Percentiles rank a stretch among this genome's conserved stretches.
These are phyloP conservation scores for Acridotheres tristis DNA, from an alignment of 2,797 vertebrate species.

Conservation along the genomic window DNA sequence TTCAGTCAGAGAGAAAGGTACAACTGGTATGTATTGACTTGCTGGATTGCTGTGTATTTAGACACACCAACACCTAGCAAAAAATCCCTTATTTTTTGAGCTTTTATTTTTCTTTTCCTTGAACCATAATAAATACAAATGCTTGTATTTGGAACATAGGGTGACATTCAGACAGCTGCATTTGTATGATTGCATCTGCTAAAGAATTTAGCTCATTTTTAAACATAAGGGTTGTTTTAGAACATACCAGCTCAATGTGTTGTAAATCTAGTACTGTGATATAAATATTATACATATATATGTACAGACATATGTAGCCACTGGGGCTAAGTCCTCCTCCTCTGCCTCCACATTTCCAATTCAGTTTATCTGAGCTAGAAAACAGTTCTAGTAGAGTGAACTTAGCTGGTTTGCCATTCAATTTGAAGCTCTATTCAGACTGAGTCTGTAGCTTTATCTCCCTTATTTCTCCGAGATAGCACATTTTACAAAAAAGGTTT, in stretches of 20 bases:
- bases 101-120: not conserved
- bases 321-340: not conserved
- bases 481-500: not conserved
- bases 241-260: not conserved
- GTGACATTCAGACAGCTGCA: not conserved
- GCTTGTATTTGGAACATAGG: not conserved
- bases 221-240: not conserved
- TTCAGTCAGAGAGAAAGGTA: not conserved
- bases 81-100: not conserved
- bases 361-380: not conserved
- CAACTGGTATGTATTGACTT: not conserved
- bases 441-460: not conserved
- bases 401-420: not conserved
- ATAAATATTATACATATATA: not conserved
- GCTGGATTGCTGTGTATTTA: not conserved
- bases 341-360: not conserved
- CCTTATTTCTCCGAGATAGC: not conserved
- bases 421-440: not conserved
- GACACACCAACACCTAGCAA: not conserved
- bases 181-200: not conserved
- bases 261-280: not conserved
- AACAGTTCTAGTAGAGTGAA: not conserved
- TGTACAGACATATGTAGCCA: not conserved
- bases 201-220: not conserved
- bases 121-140: not conserved